These are phyloP conservation scores for Periphyllus acericola DNA, from an alignment of 2,888 invertebrate species.

Conservation along the genomic window DNA sequence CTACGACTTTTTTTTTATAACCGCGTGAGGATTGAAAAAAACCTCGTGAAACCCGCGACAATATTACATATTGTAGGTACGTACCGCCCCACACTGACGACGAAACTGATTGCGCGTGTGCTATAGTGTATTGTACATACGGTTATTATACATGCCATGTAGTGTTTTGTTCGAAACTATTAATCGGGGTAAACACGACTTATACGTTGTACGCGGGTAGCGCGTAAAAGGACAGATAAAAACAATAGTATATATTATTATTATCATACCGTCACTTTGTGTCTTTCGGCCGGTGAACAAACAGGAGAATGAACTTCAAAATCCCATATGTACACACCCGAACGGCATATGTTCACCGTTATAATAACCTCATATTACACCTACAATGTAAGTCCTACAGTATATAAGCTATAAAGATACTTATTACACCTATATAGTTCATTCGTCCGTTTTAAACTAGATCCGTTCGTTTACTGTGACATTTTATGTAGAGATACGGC, in stretches of 20 bases:
- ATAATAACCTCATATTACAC: background rate
- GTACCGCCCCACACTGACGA: background rate
- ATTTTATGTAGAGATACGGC: too few relatives aligned
- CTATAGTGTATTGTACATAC: background rate
- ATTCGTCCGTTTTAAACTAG: too few relatives aligned
- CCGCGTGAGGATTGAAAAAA: too few relatives aligned
- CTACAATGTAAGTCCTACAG: too few relatives aligned
- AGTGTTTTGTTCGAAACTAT: background rate
- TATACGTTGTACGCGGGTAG: too few relatives aligned
- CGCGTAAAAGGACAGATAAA: background rate
- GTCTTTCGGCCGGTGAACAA: background rate
- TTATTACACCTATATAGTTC: too few relatives aligned
- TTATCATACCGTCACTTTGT: background rate
- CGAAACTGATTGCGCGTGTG: background rate
- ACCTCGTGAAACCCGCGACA: background rate
- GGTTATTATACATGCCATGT: background rate
- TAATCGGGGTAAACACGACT: background rate
- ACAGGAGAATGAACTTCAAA: background rate
- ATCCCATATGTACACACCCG: background rate
- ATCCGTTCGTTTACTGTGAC: too few relatives aligned
- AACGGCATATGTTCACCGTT: background rate
- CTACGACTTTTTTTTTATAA: constrained; percentile 11
- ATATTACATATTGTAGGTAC: background rate
- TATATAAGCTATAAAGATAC: too few relatives aligned
- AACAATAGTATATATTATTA: background rate